Conservation (phyloP, 2,797 vertebrate genomes). For the Apogon talboti region DNA sequence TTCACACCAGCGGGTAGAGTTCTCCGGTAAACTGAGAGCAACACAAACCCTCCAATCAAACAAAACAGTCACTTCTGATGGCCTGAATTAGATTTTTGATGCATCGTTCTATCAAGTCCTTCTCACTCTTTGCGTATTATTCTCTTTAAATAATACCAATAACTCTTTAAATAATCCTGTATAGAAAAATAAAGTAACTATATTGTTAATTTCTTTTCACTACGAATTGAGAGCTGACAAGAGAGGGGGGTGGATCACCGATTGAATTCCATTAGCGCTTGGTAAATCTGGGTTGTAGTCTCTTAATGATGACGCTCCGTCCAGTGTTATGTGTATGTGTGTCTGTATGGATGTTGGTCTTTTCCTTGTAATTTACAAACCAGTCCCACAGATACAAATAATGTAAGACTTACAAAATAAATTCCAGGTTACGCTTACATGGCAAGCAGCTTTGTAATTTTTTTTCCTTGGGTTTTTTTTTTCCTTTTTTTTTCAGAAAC, state of each 20-base stretch:
- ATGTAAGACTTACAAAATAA: constrained; percentile 98
- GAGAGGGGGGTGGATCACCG: constrained; percentile 57
- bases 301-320: constrained; percentile 64
- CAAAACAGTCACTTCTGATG: constrained; percentile 43
- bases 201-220: constrained; percentile 76
- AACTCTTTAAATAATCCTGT: constrained; percentile 87
- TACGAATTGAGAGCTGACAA: constrained; percentile 82
- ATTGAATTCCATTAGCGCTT: constrained; percentile 66
- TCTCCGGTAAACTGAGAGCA: constrained; percentile 66
- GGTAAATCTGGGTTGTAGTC: constrained; percentile 68
- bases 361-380: constrained; percentile 95
- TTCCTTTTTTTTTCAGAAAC: constrained; percentile 67
- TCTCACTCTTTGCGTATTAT: constrained; percentile 67
- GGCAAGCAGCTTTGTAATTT: constrained; percentile 93
- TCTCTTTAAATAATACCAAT: constrained; percentile 83
- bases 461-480: constrained; percentile 46
- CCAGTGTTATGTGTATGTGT: constrained; percentile 44
- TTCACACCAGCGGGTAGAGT: constrained; percentile 41
- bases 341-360: constrained; percentile 51
- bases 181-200: constrained; percentile 90
- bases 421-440: constrained; percentile 98
- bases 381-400: constrained; percentile 99
- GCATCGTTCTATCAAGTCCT: constrained; percentile 64
- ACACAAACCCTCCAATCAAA: constrained; percentile 49
- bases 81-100: constrained; percentile 53